phyloP scores from a whole-genome alignment of 2,888 invertebrate genomes.

The Drosophila tripunctata region DNA sequence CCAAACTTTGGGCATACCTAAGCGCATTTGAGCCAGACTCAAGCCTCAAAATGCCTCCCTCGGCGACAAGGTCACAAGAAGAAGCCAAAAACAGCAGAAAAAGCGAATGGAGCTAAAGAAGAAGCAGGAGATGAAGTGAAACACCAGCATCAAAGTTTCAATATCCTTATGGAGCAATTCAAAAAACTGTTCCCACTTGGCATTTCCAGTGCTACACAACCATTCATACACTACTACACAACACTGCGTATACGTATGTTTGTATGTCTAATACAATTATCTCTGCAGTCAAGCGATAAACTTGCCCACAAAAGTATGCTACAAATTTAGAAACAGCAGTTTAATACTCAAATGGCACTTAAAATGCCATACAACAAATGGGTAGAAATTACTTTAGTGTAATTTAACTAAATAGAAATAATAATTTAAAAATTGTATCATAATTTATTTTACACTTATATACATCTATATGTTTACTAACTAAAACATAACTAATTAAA shows the following conservation, averaged over 20 bases:
- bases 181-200: conserved; percentile 35
- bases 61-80: conserved; percentile 35
- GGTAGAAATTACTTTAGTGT: no score
- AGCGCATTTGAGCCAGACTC: conserved; percentile 49
- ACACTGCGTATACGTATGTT: not conserved
- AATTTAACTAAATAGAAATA: no score
- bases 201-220: conserved; percentile 1
- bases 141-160: conserved; percentile 37
- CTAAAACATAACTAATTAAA: no score
- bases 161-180: conserved; percentile 48
- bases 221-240: not conserved
- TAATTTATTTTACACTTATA: no score
- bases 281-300: not conserved
- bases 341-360: not conserved
- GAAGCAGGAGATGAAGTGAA: not conserved
- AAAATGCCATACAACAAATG: no score
- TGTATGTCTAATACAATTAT: conserved; percentile 27
- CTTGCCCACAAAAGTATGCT: conserved; percentile 26
- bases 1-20: conserved; percentile 44
- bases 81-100: conserved; percentile 7
- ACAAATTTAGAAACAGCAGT: conserved; percentile 11
- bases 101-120: not conserved
- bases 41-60: conserved; percentile 37
- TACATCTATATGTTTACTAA: no score
- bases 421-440: no score